These are phyloP conservation scores for Peucedramus taeniatus DNA, from an alignment of 2,113 vertebrate species.

Conservation along the genomic window DNA sequence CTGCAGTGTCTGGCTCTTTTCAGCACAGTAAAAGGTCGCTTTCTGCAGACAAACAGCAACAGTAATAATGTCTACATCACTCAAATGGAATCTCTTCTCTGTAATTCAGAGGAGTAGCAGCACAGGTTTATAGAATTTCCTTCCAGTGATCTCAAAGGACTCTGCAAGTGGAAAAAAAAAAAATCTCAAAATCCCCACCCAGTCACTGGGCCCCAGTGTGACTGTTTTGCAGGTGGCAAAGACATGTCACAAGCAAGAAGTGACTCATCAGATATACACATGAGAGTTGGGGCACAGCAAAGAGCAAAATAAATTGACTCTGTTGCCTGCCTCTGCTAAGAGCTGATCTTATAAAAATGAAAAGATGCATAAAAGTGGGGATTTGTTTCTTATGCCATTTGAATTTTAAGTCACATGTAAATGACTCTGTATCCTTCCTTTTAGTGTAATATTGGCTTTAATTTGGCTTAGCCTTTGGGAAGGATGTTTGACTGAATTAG, in stretches of 20 bases:
- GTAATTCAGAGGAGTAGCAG: slow-evolving; percentile 19
- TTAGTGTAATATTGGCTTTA: background rate
- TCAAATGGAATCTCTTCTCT: slow-evolving; percentile 8
- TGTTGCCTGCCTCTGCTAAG: background rate
- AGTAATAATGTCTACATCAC: background rate
- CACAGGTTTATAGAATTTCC: slow-evolving; percentile 8
- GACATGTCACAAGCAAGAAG: slow-evolving; percentile 5
- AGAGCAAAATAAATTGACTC: background rate
- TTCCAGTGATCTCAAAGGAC: background rate
- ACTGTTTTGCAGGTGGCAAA: background rate
- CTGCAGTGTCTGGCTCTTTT: slow-evolving; percentile 8
- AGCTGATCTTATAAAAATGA: background rate
- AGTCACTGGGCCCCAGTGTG: background rate
- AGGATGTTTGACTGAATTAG: background rate
- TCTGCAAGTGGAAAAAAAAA: background rate
- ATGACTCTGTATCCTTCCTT: background rate
- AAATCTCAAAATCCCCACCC: background rate
- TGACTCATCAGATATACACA: background rate
- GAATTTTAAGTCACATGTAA: background rate
- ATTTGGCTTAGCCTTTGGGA: background rate
- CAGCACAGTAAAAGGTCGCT: background rate
- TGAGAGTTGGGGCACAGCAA: background rate
- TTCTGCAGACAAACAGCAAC: slow-evolving; percentile 11
- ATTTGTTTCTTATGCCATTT: background rate
- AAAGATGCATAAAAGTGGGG: background rate